Conservation (phyloP, 2,797 vertebrate genomes). For the Galago senegalensis region DNA sequence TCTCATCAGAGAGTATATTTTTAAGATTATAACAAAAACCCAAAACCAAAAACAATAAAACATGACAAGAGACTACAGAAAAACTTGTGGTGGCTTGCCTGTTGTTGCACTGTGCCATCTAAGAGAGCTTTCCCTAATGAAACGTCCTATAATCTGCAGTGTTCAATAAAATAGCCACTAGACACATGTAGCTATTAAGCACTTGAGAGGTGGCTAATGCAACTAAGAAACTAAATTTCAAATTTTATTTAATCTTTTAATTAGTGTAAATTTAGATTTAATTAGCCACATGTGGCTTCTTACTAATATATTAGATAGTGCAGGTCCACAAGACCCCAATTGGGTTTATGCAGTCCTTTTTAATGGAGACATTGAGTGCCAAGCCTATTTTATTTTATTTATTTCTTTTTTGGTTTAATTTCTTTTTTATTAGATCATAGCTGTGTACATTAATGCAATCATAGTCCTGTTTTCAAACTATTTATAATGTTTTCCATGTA, state of each 20-base stretch:
- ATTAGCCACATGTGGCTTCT: slow-evolving; percentile 73
- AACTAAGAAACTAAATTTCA: slow-evolving; percentile 39
- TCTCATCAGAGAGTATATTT: neutral
- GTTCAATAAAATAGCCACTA: neutral
- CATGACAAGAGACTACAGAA: neutral
- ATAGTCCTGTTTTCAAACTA: slow-evolving; percentile 50
- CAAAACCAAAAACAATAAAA: neutral
- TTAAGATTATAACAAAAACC: neutral
- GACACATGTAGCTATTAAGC: neutral
- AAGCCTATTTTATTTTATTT: neutral
- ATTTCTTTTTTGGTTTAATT: too few relatives aligned
- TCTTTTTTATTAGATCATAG: too few relatives aligned
- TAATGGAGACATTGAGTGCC: neutral
- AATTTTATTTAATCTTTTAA: slow-evolving; percentile 73
- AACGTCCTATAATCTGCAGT: neutral
- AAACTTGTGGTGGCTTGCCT: neutral
- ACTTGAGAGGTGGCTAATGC: neutral
- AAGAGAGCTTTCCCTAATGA: neutral
- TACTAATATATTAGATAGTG: neutral
- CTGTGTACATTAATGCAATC: too few relatives aligned
- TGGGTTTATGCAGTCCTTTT: slow-evolving; percentile 52
- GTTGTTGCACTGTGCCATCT: neutral
- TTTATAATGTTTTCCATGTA: neutral
- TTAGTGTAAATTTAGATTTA: slow-evolving; percentile 71
- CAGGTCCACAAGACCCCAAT: slow-evolving; percentile 8